Evolutionary conservation across 2,797 vertebrate genomes (phyloP), one percentile per base, ranked within the genome.

Genomic region (Sarcoramphus papa): DNA sequence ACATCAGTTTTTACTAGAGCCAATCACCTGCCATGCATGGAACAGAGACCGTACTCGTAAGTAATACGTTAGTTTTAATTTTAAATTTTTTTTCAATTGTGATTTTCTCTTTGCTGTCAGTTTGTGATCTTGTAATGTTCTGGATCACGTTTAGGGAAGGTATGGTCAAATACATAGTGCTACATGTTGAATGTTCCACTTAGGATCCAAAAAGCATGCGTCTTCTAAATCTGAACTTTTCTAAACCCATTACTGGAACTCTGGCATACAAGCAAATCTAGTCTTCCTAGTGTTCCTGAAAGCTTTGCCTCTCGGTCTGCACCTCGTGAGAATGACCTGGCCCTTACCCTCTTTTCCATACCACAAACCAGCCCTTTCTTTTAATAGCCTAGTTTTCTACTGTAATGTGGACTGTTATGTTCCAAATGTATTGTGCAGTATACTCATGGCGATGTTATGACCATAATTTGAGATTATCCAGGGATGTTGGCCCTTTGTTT

Each of bases 11-110:
- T 98, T 99, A 96, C 94, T 99, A 97, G 99, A 99, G 96, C 99
- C 99, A 96, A 99, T 99, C 98, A 99, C 99, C 97, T 99, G 99
- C 97, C 99, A 99, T 95, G 99, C 99, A 24, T 99, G 99, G 99
- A 99, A 99, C 98, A 98, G 98, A 97, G 99, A 99, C 97, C 99
- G 99, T 76, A 99, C 99, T 79, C 99, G 99, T 99, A 98, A 99
- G 99, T 97, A 43, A 40, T 21, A 1, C 7, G 4, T 23, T 90
- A 8, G 25, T 67, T 68, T 53, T 45, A 8, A 9, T 51, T 74
- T 28, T 3, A 3, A 2, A 20, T n/a, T 8, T 51, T 35, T 45
- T 80, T 62, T 13, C 3, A 24, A 3, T 30, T 81, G 20, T 12
- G 73, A 0, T 43, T 88, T 91, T 75, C 40, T 69, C 43, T 70